Conservation (phyloP, 2,113 vertebrate species). For the Plestiodon gilberti region DNA sequence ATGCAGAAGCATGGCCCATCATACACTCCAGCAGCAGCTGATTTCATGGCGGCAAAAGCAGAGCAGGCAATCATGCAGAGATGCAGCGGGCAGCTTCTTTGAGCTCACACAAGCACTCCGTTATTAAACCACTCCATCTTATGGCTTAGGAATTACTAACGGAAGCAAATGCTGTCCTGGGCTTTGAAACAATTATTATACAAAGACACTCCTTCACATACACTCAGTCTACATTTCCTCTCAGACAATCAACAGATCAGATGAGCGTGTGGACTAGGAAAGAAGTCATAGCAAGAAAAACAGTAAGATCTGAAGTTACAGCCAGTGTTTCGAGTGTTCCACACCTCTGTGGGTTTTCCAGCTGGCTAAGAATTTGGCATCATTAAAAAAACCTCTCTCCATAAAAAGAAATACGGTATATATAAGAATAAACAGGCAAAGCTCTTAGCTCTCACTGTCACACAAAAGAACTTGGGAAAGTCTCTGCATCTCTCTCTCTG, state of each 20-base stretch:
- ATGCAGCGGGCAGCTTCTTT: neutral
- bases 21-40: too few relatives aligned
- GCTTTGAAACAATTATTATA: neutral
- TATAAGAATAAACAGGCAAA: neutral
- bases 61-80: neutral
- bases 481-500: neutral
- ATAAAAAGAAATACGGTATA: too few relatives aligned
- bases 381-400: too few relatives aligned
- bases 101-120: neutral
- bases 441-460: neutral
- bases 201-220: neutral
- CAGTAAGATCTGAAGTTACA: neutral
- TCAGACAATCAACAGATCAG: neutral
- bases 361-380: neutral
- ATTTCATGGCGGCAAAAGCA: too few relatives aligned
- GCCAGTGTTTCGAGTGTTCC: neutral
- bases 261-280: neutral
- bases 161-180: neutral
- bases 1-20: too few relatives aligned
- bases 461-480: neutral
- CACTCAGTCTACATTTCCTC: neutral
- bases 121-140: neutral
- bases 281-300: neutral
- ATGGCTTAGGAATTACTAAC: neutral
- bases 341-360: neutral